A percentile compares a stretch with the other conserved stretches of the same genome.
Conservation (phyloP, 2,797 vertebrate genomes). For the Platyrinchus mystaceus region DNA sequence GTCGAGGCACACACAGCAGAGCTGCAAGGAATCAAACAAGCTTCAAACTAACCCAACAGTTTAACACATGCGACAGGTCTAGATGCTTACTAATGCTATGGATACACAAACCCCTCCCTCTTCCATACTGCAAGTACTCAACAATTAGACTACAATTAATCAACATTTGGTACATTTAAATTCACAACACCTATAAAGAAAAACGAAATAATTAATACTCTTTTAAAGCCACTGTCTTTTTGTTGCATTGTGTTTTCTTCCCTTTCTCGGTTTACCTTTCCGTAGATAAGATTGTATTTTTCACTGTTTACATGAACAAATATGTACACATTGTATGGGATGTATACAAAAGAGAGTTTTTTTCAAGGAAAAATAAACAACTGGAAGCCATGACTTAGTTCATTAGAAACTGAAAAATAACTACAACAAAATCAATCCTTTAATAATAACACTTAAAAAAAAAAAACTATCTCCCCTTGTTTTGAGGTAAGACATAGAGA, state of each 20-base stretch:
- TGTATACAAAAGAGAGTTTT: background rate
- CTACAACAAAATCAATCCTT: background rate
- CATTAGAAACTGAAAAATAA: background rate
- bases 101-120: background rate
- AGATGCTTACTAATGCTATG: background rate
- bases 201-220: background rate
- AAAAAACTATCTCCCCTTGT: background rate
- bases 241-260: background rate
- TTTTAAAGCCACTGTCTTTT: background rate
- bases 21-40: background rate
- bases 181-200: background rate
- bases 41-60: background rate
- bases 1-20: background rate
- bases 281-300: background rate
- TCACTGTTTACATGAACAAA: background rate
- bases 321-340: background rate
- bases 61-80: background rate
- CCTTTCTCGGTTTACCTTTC: background rate
- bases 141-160: background rate
- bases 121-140: background rate
- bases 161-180: background rate
- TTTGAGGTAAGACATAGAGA: background rate
- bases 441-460: accelerated
- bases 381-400: background rate
- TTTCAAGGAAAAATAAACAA: background rate